Percentiles rank a stretch among this genome's conserved stretches.
These are phyloP conservation scores for Budorcas taxicolor DNA, from an alignment of 2,113 vertebrate species.

Conservation along the genomic window DNA sequence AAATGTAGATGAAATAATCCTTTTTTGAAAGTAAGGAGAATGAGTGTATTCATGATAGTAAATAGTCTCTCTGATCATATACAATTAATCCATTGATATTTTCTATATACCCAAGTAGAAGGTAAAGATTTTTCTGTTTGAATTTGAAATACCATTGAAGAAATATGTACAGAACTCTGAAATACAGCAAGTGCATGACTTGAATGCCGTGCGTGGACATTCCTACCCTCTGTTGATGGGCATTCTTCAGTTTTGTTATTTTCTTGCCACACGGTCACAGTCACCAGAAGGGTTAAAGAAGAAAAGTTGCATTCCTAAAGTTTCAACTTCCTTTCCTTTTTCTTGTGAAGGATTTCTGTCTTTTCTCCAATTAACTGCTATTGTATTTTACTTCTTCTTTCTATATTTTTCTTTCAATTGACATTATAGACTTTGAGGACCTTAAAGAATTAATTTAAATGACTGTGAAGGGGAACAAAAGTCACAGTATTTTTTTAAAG, in stretches of 20 bases:
- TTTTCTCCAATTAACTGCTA: slow-evolving; percentile 73
- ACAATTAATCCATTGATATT: neutral
- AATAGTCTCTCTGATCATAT: neutral
- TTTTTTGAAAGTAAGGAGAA: neutral
- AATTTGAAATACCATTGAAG: neutral
- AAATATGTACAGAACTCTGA: neutral
- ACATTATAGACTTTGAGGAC: slow-evolving; percentile 78
- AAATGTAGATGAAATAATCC: neutral
- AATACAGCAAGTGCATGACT: neutral
- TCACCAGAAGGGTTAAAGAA: neutral
- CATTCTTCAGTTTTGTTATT: neutral
- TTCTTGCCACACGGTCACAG: neutral
- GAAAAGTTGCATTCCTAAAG: neutral
- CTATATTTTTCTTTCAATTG: slow-evolving; percentile 73
- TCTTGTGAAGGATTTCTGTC: slow-evolving; percentile 72
- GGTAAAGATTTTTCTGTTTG: neutral
- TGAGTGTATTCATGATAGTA: neutral
- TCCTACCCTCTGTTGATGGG: neutral
- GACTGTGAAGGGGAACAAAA: slow-evolving; percentile 74
- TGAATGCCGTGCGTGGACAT: neutral
- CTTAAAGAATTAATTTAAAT: slow-evolving; percentile 70
- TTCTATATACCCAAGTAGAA: neutral
- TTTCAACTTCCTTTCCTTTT: neutral
- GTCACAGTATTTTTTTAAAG: slow-evolving; percentile 82
- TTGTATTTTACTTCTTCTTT: slow-evolving; percentile 75